phyloP scores from a whole-genome alignment of 1,140 invertebrate species.

The Drosophila virilis region DNA sequence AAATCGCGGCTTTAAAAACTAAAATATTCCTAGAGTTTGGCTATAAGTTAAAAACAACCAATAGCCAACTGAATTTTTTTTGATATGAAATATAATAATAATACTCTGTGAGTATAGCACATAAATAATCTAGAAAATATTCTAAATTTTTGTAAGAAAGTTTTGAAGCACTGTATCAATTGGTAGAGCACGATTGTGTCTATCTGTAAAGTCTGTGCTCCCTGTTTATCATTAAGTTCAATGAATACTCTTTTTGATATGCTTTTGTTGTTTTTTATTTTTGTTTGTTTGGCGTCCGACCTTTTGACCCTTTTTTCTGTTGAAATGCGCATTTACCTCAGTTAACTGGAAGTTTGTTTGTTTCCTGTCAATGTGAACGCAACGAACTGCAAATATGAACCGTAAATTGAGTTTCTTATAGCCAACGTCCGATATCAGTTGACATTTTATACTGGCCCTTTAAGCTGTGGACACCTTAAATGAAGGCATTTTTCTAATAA shows the following conservation, averaged over 20 bases:
- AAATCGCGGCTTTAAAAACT: too few species aligned
- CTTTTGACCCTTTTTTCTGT: conserved; percentile 63
- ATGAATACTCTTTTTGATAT: conserved; percentile 23
- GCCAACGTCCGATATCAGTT: conserved; percentile 11
- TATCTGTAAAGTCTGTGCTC: not conserved
- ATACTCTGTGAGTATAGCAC: too few species aligned
- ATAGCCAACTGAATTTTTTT: too few species aligned
- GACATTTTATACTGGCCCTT: not conserved
- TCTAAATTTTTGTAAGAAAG: not conserved
- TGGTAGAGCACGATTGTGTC: not conserved
- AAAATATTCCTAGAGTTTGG: too few species aligned
- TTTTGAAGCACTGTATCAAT: not conserved
- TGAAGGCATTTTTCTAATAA: conserved; percentile 9
- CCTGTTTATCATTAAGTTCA: conserved; percentile 34
- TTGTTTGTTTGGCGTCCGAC: conserved; percentile 35
- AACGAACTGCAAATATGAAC: conserved; percentile 62
- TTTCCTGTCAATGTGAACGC: conserved; percentile 56
- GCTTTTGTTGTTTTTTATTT: conserved; percentile 35
- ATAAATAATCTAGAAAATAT: too few species aligned
- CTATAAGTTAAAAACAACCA: too few species aligned
- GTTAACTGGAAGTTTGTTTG: conserved; percentile 60
- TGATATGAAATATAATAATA: too few species aligned
- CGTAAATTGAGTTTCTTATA: conserved; percentile 34
- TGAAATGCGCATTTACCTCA: conserved; percentile 34
- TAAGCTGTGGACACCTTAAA: not conserved